A percentile compares a stretch with the other conserved stretches of the same genome.
phyloP scores from a whole-genome alignment of 2,113 vertebrate genomes.

The Sus scrofa region T2T-Sscrofa CM000813.6:79689501-79690000 shows the following conservation, averaged over 20 bases:
- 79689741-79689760: neutral
- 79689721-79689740: neutral
- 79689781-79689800: neutral
- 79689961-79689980: slow-evolving; percentile 11
- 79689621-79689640: neutral
- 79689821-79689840: neutral
- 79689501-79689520: neutral
- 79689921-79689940: slow-evolving; percentile 4
- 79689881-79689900: neutral
- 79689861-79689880: neutral
- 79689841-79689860: neutral
- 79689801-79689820: neutral
- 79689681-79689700: neutral
- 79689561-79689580: neutral
- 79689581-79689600: neutral
- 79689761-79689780: neutral
- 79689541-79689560: neutral
- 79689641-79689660: neutral
- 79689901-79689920: neutral
- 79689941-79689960: neutral
- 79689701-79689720: neutral
- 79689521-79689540: neutral
- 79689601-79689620: neutral
- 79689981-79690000: neutral
- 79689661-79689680: neutral